Conservation (phyloP, 2,113 vertebrate genomes). For the Asarcornis scutulata region DNA sequence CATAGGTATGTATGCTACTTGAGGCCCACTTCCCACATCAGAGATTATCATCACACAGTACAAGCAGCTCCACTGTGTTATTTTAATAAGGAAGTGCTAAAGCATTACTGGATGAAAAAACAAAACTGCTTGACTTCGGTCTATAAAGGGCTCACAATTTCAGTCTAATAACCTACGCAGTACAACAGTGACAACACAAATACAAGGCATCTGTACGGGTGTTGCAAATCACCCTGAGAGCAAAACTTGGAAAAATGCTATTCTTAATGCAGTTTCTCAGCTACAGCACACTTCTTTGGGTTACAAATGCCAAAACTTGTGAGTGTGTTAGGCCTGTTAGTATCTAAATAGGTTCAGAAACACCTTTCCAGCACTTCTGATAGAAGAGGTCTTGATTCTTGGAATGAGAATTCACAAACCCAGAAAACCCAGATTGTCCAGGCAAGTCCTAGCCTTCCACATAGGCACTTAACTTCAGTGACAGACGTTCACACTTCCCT, state of each 20-base stretch:
- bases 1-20: background rate
- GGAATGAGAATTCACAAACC: background rate
- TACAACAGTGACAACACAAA: no score
- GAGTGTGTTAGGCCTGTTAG: no score
- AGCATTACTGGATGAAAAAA: background rate
- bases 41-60: background rate
- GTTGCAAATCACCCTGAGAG: background rate
- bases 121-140: background rate
- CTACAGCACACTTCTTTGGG: background rate
- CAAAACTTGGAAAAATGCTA: background rate
- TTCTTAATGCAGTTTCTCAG: background rate
- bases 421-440: background rate
- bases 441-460: background rate
- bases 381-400: background rate
- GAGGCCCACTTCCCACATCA: background rate
- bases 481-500: background rate
- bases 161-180: background rate
- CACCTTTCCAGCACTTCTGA: background rate
- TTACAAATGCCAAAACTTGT: background rate
- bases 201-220: accelerated
- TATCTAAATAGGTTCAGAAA: no score
- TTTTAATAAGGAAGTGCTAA: background rate
- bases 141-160: background rate
- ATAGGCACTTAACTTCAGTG: background rate
- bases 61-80: background rate